Base-by-base conservation (phyloP, 2,888 invertebrate species). In the Adineta ricciae region DNA sequence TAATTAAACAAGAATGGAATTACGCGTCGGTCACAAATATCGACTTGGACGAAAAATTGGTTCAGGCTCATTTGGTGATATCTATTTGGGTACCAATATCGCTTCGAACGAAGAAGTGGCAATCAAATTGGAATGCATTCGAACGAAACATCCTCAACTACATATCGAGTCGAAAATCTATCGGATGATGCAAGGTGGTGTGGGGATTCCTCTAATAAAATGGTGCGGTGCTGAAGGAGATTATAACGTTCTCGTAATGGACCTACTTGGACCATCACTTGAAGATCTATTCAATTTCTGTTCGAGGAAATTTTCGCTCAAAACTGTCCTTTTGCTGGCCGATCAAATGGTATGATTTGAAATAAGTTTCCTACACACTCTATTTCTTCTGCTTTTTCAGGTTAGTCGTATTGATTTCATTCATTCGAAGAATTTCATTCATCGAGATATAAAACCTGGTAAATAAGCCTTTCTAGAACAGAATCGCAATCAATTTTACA, bases 141-240 rank as follows among this genome's bases (percentile, higher is more conserved):
- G 97, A 92, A 97, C 98, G 88, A 95, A 97, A 90, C 99, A 99
- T 92, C 98, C 99, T 87, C 99, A 99, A 92, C 93, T 99, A 88
- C 97, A 98, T 92, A 98, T 98, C 93, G 99, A 99, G 92, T 96
- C 96, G 90, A 97, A 97, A 93, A 96, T 99, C 92, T 99, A 99
- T 93, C 95, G 95, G 92, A 94, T 97, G 93, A 95, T 98, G 95
- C 96, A 96, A 92, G 97, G 92, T 91, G 84, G 92, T 95, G 96
- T 96, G 91, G 97, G 97, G 83, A 97, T 97, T 90, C 97, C 97
- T 88, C 94, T 94, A 88, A 95, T 97, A 91, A 96, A 96, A 92
- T 97, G 97, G 97, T 92, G 91, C 88, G 92, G 92, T 38, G 90
- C 91, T 72, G 92, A 92, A 87, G 92, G 92, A 49, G 92, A 92